A percentile compares a stretch with the other conserved stretches of the same genome.
These are phyloP conservation scores for Trematomus loennbergii DNA, from an alignment of 2,113 vertebrate species.

Conservation along the genomic window DNA sequence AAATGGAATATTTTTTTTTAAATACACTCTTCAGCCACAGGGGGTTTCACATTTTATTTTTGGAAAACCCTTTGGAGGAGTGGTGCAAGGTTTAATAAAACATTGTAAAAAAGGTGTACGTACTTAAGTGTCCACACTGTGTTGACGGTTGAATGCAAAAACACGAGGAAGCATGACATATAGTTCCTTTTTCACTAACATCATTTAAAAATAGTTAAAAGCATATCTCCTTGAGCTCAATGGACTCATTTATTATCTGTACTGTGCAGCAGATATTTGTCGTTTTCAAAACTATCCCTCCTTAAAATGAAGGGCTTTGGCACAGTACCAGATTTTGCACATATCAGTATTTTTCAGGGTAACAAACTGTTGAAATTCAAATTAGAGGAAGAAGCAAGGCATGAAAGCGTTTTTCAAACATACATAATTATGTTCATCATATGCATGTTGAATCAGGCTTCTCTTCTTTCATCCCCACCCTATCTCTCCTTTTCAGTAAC, in stretches of 20 bases:
- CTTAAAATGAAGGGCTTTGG: not conserved
- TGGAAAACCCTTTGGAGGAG: constrained; percentile 11
- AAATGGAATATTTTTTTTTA: not conserved
- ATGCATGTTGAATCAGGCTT: constrained; percentile 46
- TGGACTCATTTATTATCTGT: not conserved
- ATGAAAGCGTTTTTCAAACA: constrained; percentile 21
- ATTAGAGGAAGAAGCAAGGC: constrained; percentile 19
- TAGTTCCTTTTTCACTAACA: not conserved
- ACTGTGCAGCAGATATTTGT: not conserved
- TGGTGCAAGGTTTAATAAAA: constrained; percentile 27
- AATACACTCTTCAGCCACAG: not conserved
- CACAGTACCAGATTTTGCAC: not conserved
- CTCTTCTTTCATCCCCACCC: constrained; percentile 38
- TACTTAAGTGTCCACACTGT: not conserved
- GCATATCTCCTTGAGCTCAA: not conserved
- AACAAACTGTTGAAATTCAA: not conserved
- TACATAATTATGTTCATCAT: constrained; percentile 39
- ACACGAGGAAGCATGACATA: not conserved
- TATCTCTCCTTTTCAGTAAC: constrained; percentile 33
- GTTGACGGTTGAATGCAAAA: not conserved
- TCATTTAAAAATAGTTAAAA: not conserved
- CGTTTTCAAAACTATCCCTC: not conserved
- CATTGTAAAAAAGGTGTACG: constrained; percentile 4
- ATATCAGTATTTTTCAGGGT: constrained; percentile 20
- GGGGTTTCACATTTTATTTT: constrained; percentile 23